These are phyloP conservation scores for Erannis defoliaria DNA, from an alignment of 2,888 invertebrate species.

Conservation along the genomic window DNA sequence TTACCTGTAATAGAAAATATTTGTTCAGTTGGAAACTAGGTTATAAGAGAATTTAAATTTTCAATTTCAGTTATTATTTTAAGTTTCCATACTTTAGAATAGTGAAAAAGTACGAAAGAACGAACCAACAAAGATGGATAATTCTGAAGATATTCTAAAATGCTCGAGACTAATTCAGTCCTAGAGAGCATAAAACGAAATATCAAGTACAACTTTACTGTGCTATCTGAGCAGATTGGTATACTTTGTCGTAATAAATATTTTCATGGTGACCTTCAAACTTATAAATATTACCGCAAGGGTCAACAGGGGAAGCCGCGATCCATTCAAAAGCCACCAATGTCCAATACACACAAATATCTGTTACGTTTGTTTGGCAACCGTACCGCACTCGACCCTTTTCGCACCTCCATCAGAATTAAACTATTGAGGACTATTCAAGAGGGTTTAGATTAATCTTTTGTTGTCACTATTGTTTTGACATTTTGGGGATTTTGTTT, in stretches of 20 bases:
- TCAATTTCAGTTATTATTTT: conserved; percentile 30
- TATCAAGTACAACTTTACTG: background rate
- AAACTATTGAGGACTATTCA: conserved; percentile 42
- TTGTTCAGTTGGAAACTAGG: conserved; percentile 42
- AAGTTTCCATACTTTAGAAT: background rate
- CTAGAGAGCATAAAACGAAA: too few species aligned
- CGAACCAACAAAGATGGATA: too few species aligned
- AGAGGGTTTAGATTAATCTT: conserved; percentile 43
- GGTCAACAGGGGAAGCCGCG: conserved; percentile 13
- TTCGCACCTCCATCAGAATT: conserved; percentile 46
- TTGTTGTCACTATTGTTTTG: conserved; percentile 41
- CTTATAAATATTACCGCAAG: conserved; percentile 6
- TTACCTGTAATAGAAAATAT: conserved; percentile 55
- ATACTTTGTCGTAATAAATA: background rate
- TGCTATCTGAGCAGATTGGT: background rate
- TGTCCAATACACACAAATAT: conserved; percentile 30
- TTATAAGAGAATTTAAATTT: conserved; percentile 31
- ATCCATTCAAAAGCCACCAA: conserved; percentile 20
- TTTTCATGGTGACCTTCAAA: background rate
- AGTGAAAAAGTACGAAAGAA: too few species aligned
- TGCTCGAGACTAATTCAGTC: too few species aligned
- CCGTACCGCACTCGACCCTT: conserved; percentile 38
- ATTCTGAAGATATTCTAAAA: too few species aligned
- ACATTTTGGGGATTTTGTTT: conserved; percentile 26
- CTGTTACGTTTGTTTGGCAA: conserved; percentile 25